Conservation (phyloP, 2,113 vertebrate genomes). For the Dicentrarchus labrax region DNA sequence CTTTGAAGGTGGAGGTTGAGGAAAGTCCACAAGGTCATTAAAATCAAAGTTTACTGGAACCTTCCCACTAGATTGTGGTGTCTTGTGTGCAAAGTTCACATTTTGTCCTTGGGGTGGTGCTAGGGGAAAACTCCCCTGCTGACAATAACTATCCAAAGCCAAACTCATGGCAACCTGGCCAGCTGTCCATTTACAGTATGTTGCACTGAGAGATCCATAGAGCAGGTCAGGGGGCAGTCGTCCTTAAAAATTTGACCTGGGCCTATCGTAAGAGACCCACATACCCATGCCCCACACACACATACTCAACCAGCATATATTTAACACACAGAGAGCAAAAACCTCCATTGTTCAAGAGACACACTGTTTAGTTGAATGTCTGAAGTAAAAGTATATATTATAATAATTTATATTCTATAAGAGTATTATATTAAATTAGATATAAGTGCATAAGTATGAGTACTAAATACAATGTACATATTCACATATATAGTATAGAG, state of each 20-base stretch:
- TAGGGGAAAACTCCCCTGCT: neutral
- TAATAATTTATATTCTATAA: no score
- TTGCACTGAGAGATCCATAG: neutral
- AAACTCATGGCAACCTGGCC: neutral
- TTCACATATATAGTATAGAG: neutral
- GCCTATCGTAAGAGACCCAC: neutral
- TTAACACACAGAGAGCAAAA: neutral
- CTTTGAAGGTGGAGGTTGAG: neutral
- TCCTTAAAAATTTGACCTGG: neutral
- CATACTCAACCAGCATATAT: neutral
- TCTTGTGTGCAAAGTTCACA: neutral
- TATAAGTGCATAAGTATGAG: neutral
- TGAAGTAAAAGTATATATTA: neutral
- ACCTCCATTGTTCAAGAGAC: neutral
- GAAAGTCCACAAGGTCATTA: neutral
- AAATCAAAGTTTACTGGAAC: neutral
- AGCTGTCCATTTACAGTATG: neutral
- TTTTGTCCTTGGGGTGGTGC: neutral
- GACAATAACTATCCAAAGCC: neutral
- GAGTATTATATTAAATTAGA: no score
- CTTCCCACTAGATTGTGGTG: neutral
- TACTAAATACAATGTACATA: neutral
- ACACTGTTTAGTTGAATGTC: neutral
- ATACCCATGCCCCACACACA: no score
- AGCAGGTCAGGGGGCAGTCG: neutral